Evolutionary conservation across 2,888 invertebrate genomes (phyloP), one percentile per base, ranked within the genome.

Genomic region (Altica lythri): DNA sequence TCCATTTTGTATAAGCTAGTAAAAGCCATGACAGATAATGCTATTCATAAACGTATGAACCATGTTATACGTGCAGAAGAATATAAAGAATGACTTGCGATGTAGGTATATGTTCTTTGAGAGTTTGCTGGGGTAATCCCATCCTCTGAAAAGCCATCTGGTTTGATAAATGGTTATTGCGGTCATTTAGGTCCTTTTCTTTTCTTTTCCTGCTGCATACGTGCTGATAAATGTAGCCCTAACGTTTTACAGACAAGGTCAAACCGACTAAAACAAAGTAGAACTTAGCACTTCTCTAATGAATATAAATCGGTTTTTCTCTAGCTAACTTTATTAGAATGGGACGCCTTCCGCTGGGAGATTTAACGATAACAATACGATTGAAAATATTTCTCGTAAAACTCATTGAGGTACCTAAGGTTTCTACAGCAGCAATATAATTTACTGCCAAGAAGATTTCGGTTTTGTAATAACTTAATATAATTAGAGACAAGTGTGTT

Each of bases 301-400:
- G 68, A 68, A 69, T 69, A 70, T 69, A 68, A 70, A 69, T 69
- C 62, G 67, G 61, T 63, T 62, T 55, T 62, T 62, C 62, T 64
- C 59, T 56, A 49, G 61, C 53, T 34, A 54, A 55, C 56, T 63
- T 62, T 65, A 65, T 66, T 62, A 65, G 61, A 55, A 52, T 37
- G 30, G 51, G 48, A 32, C 38, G 48, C 29, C 48, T 53, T 57
- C 52, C 49, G 10, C 12, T 9, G 37, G 25, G 19, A 53, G 18
- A 17, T 46, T 42, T 40, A 12, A 30, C 18, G 34, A 47, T 40
- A n/a, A n/a, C n/a, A n/a, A n/a, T n/a, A n/a, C n/a, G n/a, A n/a
- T n/a, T n/a, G n/a, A n/a, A n/a, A n/a, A n/a, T n/a, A n/a, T n/a
- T n/a, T n/a, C n/a, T n/a, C n/a, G n/a, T n/a, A n/a, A n/a, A n/a